Base-by-base conservation (phyloP, 2,113 vertebrate species). In the Neolamprologus sp. region DNA sequence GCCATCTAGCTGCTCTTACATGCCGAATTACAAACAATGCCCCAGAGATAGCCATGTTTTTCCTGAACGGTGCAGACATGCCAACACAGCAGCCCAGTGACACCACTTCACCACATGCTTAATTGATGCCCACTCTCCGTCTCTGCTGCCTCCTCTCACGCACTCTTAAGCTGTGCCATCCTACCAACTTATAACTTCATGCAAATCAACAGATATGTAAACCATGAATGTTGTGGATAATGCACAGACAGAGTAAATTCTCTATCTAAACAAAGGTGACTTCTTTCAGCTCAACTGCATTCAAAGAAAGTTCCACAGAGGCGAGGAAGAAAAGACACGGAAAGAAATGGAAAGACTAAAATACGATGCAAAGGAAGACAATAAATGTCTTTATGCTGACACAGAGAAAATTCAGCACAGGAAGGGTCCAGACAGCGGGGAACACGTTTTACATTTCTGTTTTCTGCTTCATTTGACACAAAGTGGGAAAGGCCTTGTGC, bases 51-150 rank as follows among this genome's bases (percentile, higher is more conserved):
- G 90, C 80, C 90, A 81, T 91, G 95, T 93, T 95, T 93, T 90
- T 94, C 88, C 87, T 84, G 84, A 88, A 89, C 53, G 3, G 51
- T 86, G 92, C 79, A 23, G 89, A 93, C 91, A 93, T 90, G 89
- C 90, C 94, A 93, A 94, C 92, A 93, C 90, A 90, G 89, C 85
- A 93, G 88, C 92, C 94, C 89, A 91, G 91, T 90, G 93, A 95
- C 94, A 93, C 93, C 90, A 94, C 93, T 94, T 93, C 88, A 90
- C 23, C 87, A 88, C 88, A 95, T 95, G 92, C 42, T 94, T 95
- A 95, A 95, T 95, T 95, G 80, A 95, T 94, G 87, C 86, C 81
- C 40, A 30, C n/a, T 5, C 80, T 54, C 91, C 19, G 9, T 45
- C 33, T 23, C 53, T 23, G 40, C 80, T 26, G 37, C 58, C 82